Percentiles rank a stretch among this genome's conserved stretches.
phyloP scores from a whole-genome alignment of 2,113 vertebrate species.

The Bombycilla garrulus region DNA sequence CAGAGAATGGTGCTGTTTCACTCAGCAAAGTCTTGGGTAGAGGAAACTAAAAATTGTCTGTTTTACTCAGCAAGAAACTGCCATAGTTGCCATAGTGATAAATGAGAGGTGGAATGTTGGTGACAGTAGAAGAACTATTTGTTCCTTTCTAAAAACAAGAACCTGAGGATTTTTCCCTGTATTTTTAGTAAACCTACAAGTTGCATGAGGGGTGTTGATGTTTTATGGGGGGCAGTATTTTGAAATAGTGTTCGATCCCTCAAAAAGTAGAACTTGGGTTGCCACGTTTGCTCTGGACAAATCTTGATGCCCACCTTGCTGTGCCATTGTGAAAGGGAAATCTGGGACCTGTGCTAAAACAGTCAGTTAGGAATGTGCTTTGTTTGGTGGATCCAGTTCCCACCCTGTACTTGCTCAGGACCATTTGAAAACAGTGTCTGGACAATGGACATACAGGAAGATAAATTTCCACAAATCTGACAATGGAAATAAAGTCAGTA shows the following conservation, averaged over 20 bases:
- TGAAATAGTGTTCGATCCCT: not conserved
- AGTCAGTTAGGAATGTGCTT: not conserved
- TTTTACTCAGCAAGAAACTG: not conserved
- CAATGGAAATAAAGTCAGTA: not conserved
- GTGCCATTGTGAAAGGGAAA: not conserved
- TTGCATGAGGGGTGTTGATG: not conserved
- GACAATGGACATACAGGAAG: not conserved
- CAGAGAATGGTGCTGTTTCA: not conserved
- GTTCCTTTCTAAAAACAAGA: slow-evolving; percentile 42
- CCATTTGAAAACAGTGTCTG: not conserved
- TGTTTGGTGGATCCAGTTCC: rapidly evolving
- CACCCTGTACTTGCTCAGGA: not conserved
- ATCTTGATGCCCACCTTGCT: not conserved
- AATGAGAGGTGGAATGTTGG: slow-evolving; percentile 26
- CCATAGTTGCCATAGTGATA: slow-evolving; percentile 30
- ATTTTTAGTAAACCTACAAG: not conserved
- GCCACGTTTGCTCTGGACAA: not conserved
- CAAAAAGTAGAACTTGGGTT: not conserved
- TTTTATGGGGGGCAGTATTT: not conserved
- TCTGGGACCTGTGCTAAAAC: not conserved
- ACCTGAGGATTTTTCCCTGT: not conserved
- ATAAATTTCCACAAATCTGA: not conserved
- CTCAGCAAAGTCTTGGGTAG: not conserved
- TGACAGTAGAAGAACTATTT: slow-evolving; percentile 26
- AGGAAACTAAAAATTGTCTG: not conserved